Base-by-base conservation (phyloP, 1,140 invertebrate genomes). In the Drosophila seguyi region DNA sequence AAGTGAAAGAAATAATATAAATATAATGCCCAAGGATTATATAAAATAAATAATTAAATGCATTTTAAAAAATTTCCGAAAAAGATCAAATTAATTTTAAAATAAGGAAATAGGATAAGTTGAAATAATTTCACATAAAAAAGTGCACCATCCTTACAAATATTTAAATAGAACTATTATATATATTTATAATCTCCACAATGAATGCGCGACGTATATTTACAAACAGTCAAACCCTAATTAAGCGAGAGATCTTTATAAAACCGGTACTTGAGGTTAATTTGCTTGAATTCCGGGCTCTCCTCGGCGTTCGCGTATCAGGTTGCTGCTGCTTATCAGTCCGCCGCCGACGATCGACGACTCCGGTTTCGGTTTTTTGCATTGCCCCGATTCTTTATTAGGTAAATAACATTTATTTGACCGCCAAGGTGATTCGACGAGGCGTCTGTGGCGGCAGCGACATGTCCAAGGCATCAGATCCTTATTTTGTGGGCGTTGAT, bases 401-500 rank as follows among this genome's bases (percentile, higher is more conserved):
- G 59, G 27, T 31, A 47, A 73, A 77, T 73, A 85, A 90, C 81
- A 85, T 90, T 90, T 81, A 79, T 90, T 90, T 90, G 85, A 79
- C 78, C 78, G 86, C 75, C 79, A 83, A 73, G 42, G 61, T 45
- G 58, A 48, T 38, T 48, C 55, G 38, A 52, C 45, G 38, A 57
- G 56, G 45, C 53, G 45, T 55, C 53, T 72, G 66, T 34, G 45
- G 14, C 50, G 29, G 39, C 47, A 42, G 22, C 31, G 55, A 52
- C 38, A 65, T 73, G 79, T 44, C 69, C 31, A 29, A 50, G 34
- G 16, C 59, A 31, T 25, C 59, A 14, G 47, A 50, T 47, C 29
- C 48, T 27, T 96, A 95, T 91, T 98, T 97, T 93, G 94, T 99
- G 86, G 98, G 98, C 59, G 97, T 99, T 20, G 98, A 99, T 93